These are phyloP conservation scores for Zelostemma sp. DNA, from an alignment of 1,140 invertebrate genomes.

Conservation along the genomic window DNA sequence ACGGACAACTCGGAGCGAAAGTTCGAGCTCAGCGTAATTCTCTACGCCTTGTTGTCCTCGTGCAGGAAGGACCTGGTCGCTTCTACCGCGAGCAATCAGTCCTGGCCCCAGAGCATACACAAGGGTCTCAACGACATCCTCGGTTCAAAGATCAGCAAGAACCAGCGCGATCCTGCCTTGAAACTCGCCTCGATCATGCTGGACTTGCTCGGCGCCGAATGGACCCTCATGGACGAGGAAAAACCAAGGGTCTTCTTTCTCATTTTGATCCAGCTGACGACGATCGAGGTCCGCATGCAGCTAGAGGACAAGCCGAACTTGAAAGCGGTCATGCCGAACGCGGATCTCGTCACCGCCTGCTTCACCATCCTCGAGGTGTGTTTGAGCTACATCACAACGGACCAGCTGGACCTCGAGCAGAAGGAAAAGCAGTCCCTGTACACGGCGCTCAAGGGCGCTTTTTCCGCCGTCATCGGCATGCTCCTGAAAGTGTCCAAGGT, in stretches of 20 bases:
- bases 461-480: constrained; percentile 83
- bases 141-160: constrained; percentile 87
- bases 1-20: constrained; percentile 88
- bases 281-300: constrained; percentile 93
- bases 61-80: constrained; percentile 76
- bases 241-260: constrained; percentile 87
- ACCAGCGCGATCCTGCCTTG: constrained; percentile 88
- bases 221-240: constrained; percentile 83
- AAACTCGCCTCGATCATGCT: constrained; percentile 84
- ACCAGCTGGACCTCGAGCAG: constrained; percentile 86
- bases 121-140: constrained; percentile 86
- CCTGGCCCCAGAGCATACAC: constrained; percentile 83
- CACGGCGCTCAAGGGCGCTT: constrained; percentile 90
- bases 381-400: constrained; percentile 84
- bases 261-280: constrained; percentile 85
- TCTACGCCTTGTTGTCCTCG: constrained; percentile 81
- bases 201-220: constrained; percentile 86
- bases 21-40: constrained; percentile 84
- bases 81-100: constrained; percentile 75
- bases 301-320: constrained; percentile 84
- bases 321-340: constrained; percentile 81
- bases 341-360: constrained; percentile 84
- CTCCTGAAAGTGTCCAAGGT: constrained; percentile 81
- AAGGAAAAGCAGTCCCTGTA: constrained; percentile 92
- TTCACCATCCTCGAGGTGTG: constrained; percentile 87